These are phyloP conservation scores for Datnioides undecimradiatus DNA, from an alignment of 2,113 vertebrate genomes.

Conservation along the genomic window DNA sequence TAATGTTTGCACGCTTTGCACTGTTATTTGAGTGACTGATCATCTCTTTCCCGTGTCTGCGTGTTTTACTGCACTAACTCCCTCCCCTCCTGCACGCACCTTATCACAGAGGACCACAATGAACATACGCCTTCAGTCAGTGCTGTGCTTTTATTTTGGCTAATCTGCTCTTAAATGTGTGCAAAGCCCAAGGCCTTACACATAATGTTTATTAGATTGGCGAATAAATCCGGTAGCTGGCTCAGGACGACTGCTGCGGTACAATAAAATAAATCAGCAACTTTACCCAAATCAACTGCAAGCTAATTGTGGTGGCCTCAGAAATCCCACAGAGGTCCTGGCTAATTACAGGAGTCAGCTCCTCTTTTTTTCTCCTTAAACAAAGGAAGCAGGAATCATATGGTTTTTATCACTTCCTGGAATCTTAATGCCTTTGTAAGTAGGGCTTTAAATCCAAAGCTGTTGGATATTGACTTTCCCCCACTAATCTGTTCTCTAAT, in stretches of 20 bases:
- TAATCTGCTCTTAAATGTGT: conserved; percentile 34
- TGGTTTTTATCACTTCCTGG: conserved; percentile 72
- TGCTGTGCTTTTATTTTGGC: conserved; percentile 11
- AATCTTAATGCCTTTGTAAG: conserved; percentile 84
- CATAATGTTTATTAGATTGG: conserved; percentile 17
- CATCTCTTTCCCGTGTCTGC: not conserved
- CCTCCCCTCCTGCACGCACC: not conserved
- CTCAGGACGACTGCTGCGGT: not conserved
- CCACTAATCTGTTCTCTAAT: conserved; percentile 74
- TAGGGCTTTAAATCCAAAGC: conserved; percentile 76
- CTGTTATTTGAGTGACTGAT: not conserved
- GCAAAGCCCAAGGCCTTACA: conserved; percentile 6
- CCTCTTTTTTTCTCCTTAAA: conserved; percentile 21
- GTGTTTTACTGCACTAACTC: not conserved
- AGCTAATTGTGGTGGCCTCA: conserved; percentile 49
- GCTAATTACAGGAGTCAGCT: conserved; percentile 45
- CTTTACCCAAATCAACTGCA: not conserved
- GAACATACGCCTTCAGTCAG: conserved; percentile 15
- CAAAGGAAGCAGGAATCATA: conserved; percentile 63
- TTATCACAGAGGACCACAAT: conserved; percentile 37
- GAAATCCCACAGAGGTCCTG: conserved; percentile 54
- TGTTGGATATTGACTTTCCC: conserved; percentile 72
- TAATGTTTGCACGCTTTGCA: not conserved
- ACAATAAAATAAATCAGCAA: conserved; percentile 30
- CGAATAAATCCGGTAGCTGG: conserved; percentile 20